Conservation (phyloP, 2,888 invertebrate genomes). For the Eucriotettix oculatus region DNA sequence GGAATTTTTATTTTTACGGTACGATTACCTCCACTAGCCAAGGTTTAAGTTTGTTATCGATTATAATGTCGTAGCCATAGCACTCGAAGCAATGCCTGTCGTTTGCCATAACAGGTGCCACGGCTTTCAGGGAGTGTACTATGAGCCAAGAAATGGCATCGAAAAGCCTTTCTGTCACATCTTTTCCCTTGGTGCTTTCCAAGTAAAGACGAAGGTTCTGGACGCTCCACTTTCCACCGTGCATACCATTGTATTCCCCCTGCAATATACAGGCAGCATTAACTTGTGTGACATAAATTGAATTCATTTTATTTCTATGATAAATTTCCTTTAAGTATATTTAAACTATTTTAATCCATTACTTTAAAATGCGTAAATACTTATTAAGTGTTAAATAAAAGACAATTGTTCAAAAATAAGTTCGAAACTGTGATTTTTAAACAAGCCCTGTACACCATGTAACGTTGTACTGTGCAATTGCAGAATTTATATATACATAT, state of each 20-base stretch:
- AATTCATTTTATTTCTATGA: too few relatives aligned
- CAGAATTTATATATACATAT: too few relatives aligned
- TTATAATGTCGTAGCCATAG: conserved; percentile 92
- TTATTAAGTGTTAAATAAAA: too few relatives aligned
- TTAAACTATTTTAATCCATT: too few relatives aligned
- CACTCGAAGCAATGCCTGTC: conserved; percentile 87
- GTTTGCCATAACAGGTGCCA: conserved; percentile 81
- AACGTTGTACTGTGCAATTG: too few relatives aligned
- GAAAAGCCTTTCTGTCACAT: conserved; percentile 75
- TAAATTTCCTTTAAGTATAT: too few relatives aligned
- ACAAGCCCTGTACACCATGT: too few relatives aligned
- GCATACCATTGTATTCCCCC: conserved; percentile 85
- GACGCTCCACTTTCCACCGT: conserved; percentile 89
- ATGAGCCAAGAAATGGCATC: conserved; percentile 79
- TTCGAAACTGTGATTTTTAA: too few relatives aligned
- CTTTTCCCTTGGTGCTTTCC: conserved; percentile 78
- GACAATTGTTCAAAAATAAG: too few relatives aligned
- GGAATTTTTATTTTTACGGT: not conserved
- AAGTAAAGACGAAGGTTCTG: conserved; percentile 78
- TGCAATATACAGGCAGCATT: too few relatives aligned
- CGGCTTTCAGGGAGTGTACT: conserved; percentile 83
- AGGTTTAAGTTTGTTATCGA: conserved; percentile 84
- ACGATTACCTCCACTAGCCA: conserved; percentile 69
- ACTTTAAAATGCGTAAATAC: too few relatives aligned
- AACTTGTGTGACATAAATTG: too few relatives aligned